A percentile compares a stretch with the other conserved stretches of the same genome.
Evolutionary conservation across 1,140 invertebrate genomes (phyloP).

Genomic region (Chrysopa pallens): DNA sequence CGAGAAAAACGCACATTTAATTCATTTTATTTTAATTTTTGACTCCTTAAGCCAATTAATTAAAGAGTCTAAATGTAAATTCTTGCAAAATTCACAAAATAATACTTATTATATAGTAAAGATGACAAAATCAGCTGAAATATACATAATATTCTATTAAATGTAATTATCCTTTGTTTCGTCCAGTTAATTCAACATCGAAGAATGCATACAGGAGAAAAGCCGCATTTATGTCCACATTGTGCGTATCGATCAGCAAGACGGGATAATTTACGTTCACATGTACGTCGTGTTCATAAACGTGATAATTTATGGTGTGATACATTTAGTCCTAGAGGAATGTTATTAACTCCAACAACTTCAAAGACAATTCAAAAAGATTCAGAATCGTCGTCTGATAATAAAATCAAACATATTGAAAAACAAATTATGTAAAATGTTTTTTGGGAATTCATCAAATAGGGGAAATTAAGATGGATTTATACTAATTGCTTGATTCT

Average conservation of each 20-base stretch:
- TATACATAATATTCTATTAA: too few species aligned
- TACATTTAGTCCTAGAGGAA: slow-evolving; percentile 31
- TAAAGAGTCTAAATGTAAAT: too few species aligned
- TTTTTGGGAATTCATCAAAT: too few species aligned
- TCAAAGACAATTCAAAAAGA: slow-evolving; percentile 1
- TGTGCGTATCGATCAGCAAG: slow-evolving; percentile 29
- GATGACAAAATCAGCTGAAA: too few species aligned
- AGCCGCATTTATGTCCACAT: slow-evolving; percentile 23
- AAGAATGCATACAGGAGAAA: slow-evolving; percentile 37
- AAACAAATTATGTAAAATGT: too few species aligned
- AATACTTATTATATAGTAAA: too few species aligned
- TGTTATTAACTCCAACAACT: slow-evolving; percentile 20
- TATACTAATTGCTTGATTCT: too few species aligned
- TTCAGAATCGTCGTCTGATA: neutral
- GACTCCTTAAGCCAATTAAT: too few species aligned
- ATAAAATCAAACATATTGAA: neutral
- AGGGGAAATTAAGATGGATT: too few species aligned
- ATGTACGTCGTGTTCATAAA: slow-evolving; percentile 36
- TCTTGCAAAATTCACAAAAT: too few species aligned
- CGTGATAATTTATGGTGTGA: slow-evolving; percentile 32
- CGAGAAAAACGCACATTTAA: too few species aligned
- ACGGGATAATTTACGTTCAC: slow-evolving; percentile 11
- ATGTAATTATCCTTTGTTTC: neutral
- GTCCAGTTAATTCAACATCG: slow-evolving; percentile 25
- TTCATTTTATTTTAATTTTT: too few species aligned